Percentiles rank a stretch among this genome's conserved stretches.
phyloP scores from a whole-genome alignment of 2,797 vertebrate species.

The Macroramphosus scolopax region DNA sequence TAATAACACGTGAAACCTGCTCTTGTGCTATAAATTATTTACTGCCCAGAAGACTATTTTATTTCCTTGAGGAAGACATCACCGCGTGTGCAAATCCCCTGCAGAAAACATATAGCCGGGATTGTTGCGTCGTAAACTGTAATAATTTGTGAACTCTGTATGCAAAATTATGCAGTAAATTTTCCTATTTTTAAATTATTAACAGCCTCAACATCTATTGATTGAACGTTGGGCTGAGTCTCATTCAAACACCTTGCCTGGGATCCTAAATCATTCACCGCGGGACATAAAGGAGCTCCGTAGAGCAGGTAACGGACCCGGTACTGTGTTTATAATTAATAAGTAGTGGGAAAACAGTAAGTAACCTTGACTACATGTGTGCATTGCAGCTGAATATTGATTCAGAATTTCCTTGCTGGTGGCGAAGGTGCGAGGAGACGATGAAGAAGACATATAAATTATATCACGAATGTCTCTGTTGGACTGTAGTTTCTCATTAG shows the following conservation, averaged over 20 bases:
- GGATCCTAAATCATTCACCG: conserved; percentile 17
- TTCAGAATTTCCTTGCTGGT: conserved; percentile 78
- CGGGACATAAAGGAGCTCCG: conserved; percentile 31
- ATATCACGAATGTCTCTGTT: conserved; percentile 71
- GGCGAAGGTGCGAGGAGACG: conserved; percentile 67
- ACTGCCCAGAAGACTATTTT: conserved; percentile 6
- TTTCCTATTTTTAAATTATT: conserved; percentile 25
- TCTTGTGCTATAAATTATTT: conserved; percentile 30
- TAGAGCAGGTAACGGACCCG: conserved; percentile 17
- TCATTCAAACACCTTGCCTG: conserved; percentile 19
- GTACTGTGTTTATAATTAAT: conserved; percentile 70
- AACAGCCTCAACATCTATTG: conserved; percentile 29
- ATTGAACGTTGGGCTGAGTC: conserved; percentile 9
- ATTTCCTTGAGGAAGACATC: neutral
- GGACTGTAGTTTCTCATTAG: conserved; percentile 70
- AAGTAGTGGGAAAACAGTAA: conserved; percentile 54
- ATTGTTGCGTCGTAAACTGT: conserved; percentile 7
- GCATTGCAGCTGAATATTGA: conserved; percentile 74
- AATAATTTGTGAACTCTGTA: neutral
- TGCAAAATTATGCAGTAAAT: conserved; percentile 12
- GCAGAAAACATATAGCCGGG: too few relatives aligned
- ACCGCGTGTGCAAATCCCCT: too few relatives aligned
- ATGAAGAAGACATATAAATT: conserved; percentile 69
- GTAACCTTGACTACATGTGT: conserved; percentile 72
- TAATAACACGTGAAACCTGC: conserved; percentile 30